Percentiles rank a stretch among this genome's conserved stretches.
phyloP scores from a whole-genome alignment of 2,113 vertebrate species.

The Xiphophorus couchianus region DNA sequence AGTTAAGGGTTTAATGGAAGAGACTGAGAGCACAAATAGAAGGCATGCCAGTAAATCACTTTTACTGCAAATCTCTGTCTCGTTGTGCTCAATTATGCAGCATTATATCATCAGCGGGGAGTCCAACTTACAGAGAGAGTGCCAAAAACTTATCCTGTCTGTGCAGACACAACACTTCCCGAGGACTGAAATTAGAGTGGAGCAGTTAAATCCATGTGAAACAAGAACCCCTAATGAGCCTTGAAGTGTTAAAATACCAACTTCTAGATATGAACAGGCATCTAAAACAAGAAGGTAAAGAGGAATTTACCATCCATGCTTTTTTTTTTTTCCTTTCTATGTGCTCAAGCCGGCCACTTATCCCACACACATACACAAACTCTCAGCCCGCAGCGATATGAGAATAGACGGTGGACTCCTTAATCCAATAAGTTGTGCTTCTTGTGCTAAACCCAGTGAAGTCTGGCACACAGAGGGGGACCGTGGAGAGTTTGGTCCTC shows the following conservation, averaged over 20 bases:
- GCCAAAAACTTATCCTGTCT: constrained; percentile 42
- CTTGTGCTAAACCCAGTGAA: constrained; percentile 66
- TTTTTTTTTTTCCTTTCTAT: constrained; percentile 9
- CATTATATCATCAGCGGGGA: constrained; percentile 34
- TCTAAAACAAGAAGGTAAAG: constrained; percentile 28
- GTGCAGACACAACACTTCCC: constrained; percentile 33
- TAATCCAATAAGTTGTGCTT: constrained; percentile 76
- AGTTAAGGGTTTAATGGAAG: constrained; percentile 16
- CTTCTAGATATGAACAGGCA: constrained; percentile 43
- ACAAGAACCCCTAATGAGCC: constrained; percentile 23
- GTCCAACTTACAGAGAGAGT: constrained; percentile 20
- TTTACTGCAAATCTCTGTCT: constrained; percentile 18
- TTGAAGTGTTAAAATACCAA: constrained; percentile 31
- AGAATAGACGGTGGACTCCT: constrained; percentile 60
- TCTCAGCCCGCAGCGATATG: constrained; percentile 59
- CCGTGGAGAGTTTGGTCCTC: constrained; percentile 50
- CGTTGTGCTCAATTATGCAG: constrained; percentile 41
- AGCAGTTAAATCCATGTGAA: constrained; percentile 43
- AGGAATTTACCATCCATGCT: constrained; percentile 38
- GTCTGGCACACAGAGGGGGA: constrained; percentile 62
- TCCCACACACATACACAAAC: constrained; percentile 34
- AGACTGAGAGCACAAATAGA: constrained; percentile 25
- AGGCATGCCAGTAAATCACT: constrained; percentile 38
- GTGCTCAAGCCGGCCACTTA: constrained; percentile 46
- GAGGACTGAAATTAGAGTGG: constrained; percentile 37